phyloP scores from a whole-genome alignment of 2,888 invertebrate species.

The Priocnemis perturbator region DNA sequence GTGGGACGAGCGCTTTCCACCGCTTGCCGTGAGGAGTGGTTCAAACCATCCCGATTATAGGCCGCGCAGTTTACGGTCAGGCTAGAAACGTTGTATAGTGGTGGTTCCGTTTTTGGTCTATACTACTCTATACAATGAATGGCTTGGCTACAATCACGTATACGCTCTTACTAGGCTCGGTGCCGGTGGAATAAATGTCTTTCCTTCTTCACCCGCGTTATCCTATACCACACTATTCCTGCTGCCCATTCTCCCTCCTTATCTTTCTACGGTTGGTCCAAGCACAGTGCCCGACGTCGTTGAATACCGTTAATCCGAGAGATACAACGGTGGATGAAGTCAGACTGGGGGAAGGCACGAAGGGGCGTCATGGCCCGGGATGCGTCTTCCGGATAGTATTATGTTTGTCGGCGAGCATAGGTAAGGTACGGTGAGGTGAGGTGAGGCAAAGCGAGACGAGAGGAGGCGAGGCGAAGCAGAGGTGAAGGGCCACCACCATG shows the following conservation, averaged over 20 bases:
- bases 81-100: too few species aligned
- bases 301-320: constrained; percentile 65
- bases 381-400: too few species aligned
- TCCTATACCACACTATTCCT: neutral
- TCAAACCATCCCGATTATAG: too few species aligned
- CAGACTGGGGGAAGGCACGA: constrained; percentile 5
- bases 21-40: too few species aligned
- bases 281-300: constrained; percentile 30
- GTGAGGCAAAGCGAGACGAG: neutral
- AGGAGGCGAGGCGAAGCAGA: constrained; percentile 6
- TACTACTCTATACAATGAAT: too few species aligned
- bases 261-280: constrained; percentile 16
- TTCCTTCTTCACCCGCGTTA: neutral
- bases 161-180: neutral
- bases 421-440: too few species aligned
- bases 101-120: too few species aligned
- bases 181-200: neutral
- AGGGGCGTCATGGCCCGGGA: neutral
- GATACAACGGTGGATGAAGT: constrained; percentile 59
- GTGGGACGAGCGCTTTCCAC: too few species aligned
- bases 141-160: too few species aligned
- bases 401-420: too few species aligned
- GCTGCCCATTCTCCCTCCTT: constrained; percentile 6
- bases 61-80: too few species aligned
- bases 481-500: neutral